These are phyloP conservation scores for Dasysyrphus tricinctus DNA, from an alignment of 2,888 invertebrate species.

Conservation along the genomic window DNA sequence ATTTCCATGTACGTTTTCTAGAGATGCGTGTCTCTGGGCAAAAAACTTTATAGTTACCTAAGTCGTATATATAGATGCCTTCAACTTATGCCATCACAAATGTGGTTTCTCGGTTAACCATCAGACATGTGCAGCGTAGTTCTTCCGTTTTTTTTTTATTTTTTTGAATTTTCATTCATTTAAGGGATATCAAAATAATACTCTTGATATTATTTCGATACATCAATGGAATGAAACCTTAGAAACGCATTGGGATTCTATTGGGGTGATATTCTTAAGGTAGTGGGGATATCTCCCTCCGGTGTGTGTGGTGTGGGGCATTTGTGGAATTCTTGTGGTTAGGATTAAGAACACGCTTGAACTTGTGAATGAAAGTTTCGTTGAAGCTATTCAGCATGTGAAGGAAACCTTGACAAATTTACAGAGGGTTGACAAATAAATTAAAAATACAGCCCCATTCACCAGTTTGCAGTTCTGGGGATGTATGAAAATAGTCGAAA, in stretches of 20 bases:
- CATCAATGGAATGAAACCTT: conserved; percentile 54
- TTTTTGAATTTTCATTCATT: not conserved
- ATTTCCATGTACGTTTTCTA: conserved; percentile 37
- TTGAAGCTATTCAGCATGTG: not conserved
- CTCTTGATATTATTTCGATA: conserved; percentile 3
- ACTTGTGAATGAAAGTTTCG: conserved; percentile 31
- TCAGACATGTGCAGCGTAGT: conserved; percentile 13
- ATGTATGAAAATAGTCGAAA: not conserved
- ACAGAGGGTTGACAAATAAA: not conserved
- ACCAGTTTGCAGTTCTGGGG: not conserved
- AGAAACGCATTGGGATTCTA: conserved; percentile 37
- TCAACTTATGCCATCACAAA: conserved; percentile 34
- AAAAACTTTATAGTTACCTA: conserved; percentile 5
- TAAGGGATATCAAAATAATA: conserved; percentile 9
- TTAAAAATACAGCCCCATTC: not conserved
- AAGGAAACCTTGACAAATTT: not conserved
- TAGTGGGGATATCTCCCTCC: not conserved
- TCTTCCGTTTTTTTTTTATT: too few species aligned
- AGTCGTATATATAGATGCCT: not conserved
- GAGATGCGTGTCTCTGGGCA: conserved; percentile 10
- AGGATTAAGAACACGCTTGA: not conserved
- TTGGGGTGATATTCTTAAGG: conserved; percentile 9
- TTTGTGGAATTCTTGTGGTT: conserved; percentile 16
- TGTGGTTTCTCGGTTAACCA: conserved; percentile 48
- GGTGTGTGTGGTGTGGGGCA: not conserved